A percentile compares a stretch with the other conserved stretches of the same genome.
phyloP scores from a whole-genome alignment of 1,140 invertebrate genomes.

The Caenorhabditis remanei region DNA sequence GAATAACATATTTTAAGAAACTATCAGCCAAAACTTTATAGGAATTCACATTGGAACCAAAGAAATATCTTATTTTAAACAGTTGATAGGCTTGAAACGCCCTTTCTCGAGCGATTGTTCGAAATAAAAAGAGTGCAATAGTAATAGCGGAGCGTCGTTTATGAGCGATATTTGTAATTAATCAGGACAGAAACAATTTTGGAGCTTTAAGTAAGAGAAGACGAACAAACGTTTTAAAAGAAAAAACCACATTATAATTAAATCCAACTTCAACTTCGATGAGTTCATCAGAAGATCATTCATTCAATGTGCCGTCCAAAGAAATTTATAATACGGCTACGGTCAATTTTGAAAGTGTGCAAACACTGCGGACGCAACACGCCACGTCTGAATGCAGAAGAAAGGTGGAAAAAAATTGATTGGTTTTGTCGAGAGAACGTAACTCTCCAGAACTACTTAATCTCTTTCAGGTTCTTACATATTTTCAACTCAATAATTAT shows the following conservation, averaged over 20 bases:
- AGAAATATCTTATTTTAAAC: background rate
- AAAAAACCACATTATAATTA: background rate
- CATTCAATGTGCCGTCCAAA: background rate
- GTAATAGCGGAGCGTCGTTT: conserved; percentile 3
- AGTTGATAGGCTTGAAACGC: background rate
- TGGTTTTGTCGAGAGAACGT: too few species aligned
- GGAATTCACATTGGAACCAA: background rate
- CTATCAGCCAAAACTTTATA: too few species aligned
- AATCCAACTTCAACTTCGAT: background rate
- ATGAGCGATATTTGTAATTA: background rate
- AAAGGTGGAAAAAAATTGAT: too few species aligned
- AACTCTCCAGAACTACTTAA: too few species aligned
- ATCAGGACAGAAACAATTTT: too few species aligned
- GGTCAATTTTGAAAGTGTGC: background rate
- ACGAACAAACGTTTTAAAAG: background rate
- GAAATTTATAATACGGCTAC: background rate
- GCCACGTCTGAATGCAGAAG: conserved; percentile 12
- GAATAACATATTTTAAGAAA: too few species aligned
- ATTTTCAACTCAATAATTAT: background rate
- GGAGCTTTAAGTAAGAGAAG: background rate
- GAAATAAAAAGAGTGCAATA: background rate
- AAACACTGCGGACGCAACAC: background rate
- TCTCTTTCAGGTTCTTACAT: conserved; percentile 3
- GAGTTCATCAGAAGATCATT: background rate
- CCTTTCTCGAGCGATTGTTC: conserved; percentile 3